Base-by-base conservation (phyloP, 1,140 invertebrate species). In the Bombus vancouverensis region DNA sequence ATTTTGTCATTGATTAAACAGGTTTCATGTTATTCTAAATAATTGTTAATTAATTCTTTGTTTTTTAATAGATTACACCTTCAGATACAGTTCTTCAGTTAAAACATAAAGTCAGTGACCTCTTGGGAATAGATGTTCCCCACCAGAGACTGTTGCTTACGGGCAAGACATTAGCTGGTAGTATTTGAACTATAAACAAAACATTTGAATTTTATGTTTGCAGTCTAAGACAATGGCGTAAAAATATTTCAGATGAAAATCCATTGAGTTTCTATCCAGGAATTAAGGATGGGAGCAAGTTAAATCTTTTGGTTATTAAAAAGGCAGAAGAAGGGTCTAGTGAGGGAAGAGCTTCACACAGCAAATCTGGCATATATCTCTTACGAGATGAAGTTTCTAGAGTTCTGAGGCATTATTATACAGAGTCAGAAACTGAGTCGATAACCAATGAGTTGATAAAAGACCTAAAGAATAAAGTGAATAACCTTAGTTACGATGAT, bases 231-330 rank as follows among this genome's bases (percentile, higher is more conserved):
- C 10, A 34, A 9, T 88, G 10, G 13, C 39, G 28, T 25, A 72
- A 28, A 13, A 0, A 37, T 83, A 47, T 93, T 92, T 68, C 75
- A 95, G 95, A 95, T 83, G 94, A 95, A 74, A 94, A 95, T 81
- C 89, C 90, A 18, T 83, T 95, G 81, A 94, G 93, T 87, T 95
- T 95, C 85, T 95, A 95, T 75, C 94, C 95, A 18, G 94, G 93
- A 53, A 95, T 95, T 12, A 95, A 94, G 82, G 95, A 95, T 53
- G 94, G 94, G 4, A 92, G 92, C 47, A 95, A 94, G 78, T 76
- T 95, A 73, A 94, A 93, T 85, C 88, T 95, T 22, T 66, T 92
- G 80, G 91, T 95, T 10, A 91, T 93, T 8, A 95, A 95, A 68
- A 94, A 94, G 71, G 47, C 89, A 3, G 83, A 85, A 68, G 91